phyloP scores from a whole-genome alignment of 92 coral and sea anemone species.

The Scolanthus callimorphus region DNA sequence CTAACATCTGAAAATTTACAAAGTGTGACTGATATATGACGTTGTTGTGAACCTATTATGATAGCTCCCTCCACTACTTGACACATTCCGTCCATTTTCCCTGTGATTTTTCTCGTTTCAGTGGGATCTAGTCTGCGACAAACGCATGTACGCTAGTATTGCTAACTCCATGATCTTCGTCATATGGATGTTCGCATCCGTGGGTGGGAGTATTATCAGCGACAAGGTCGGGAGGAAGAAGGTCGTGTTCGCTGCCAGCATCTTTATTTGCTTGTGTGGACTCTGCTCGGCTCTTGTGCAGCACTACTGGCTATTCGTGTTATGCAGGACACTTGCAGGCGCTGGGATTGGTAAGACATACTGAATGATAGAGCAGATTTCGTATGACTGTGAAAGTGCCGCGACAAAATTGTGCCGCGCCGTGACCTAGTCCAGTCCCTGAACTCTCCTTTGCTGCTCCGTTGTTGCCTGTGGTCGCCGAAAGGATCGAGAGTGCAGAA shows the following conservation, averaged over 20 bases:
- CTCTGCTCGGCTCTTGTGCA: slow-evolving; percentile 32
- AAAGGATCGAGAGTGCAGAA: too few relatives aligned
- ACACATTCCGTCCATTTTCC: background rate
- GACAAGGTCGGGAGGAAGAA: slow-evolving; percentile 48
- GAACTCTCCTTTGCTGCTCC: too few relatives aligned
- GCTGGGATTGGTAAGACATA: slow-evolving; percentile 25
- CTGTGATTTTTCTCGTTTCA: background rate
- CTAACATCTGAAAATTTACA: too few relatives aligned
- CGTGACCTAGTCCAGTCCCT: too few relatives aligned
- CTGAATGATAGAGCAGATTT: too few relatives aligned
- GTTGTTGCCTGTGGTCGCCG: too few relatives aligned
- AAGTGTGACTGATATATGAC: too few relatives aligned
- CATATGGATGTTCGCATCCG: slow-evolving; percentile 17
- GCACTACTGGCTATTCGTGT: slow-evolving; percentile 41
- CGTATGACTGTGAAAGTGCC: too few relatives aligned
- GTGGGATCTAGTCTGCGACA: slow-evolving; percentile 54
- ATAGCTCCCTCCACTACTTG: too few relatives aligned
- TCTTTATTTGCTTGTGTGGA: too few relatives aligned
- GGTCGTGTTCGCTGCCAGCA: slow-evolving; percentile 7
- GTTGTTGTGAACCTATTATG: too few relatives aligned
- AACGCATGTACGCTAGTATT: slow-evolving; percentile 36
- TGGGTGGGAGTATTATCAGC: slow-evolving; percentile 23
- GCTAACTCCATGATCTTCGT: slow-evolving; percentile 23
- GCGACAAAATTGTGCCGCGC: too few relatives aligned
- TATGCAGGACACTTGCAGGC: slow-evolving; percentile 30